Base-by-base conservation (phyloP, 2,888 invertebrate species). In the Noctua pronuba region DNA sequence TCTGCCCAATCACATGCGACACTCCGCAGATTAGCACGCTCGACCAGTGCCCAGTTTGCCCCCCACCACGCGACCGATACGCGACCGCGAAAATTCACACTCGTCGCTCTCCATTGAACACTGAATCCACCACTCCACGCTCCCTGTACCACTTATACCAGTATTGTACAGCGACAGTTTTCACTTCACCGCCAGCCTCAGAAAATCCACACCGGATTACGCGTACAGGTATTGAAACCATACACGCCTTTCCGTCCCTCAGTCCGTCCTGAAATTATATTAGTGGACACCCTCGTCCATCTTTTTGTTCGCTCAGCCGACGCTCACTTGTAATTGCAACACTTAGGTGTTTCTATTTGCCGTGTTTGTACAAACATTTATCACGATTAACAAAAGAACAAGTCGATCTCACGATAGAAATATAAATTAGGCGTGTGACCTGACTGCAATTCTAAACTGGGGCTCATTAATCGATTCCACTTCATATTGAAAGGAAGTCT, bases 1-100 rank as follows among this genome's bases (percentile, higher is more conserved):
- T 94, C 94, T 94, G 94, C 92, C 95, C 96, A 96, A 96, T 96
- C 96, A 96, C 93, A 96, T 93, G 95, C 95, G 95, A 95, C 96
- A 95, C 95, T 95, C 96, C 92, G 95, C 95, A 96, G 96, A 96
- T 96, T 96, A 96, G 96, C 94, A 93, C 94, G 93, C 92, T 95
- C 94, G 92, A 91, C 94, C 94, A 94, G 92, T 92, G 93, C 91
- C 93, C 93, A 92, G 93, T 93, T 90, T 87, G 90, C 90, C 89
- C 90, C 82, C 89, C 88, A 93, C 91, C 88, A 90, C 91, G 90
- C 88, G 82, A 90, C 90, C 87, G 81, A 89, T 89, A 76, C 70
- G 73, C 90, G 86, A 82, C 89, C 87, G 88, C 92, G 93, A 94
- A 94, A 94, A 94, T 94, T 92, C 91, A 91, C 93, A 93, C 90